A percentile compares a stretch with the other conserved stretches of the same genome.
Conservation (phyloP, 2,113 vertebrate genomes). For the Psammodynastes pulverulentus region DNA sequence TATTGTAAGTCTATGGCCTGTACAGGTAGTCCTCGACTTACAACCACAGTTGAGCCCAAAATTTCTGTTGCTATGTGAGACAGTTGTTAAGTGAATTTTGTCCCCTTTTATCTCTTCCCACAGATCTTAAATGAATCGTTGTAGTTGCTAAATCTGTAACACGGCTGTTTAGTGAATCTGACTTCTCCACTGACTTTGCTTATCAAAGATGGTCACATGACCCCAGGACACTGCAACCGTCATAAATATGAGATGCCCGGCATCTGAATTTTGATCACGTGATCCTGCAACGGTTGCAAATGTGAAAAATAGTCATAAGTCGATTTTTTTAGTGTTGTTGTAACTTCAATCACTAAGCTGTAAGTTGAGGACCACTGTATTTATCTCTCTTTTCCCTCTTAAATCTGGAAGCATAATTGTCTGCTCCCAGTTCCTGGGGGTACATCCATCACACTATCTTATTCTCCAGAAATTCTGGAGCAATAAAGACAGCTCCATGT, state of each 20-base stretch:
- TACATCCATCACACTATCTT: neutral
- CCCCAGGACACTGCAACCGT: no score
- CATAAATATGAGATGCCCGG: no score
- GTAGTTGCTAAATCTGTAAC: neutral
- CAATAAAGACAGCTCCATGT: neutral
- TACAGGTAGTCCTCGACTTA: neutral
- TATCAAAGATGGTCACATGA: neutral
- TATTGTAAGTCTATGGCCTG: no score
- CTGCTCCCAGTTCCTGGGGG: neutral
- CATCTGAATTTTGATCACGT: no score
- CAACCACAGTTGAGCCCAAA: neutral
- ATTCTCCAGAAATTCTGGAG: no score
- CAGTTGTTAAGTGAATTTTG: neutral
- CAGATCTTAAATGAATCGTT: neutral
- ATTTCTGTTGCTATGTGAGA: neutral
- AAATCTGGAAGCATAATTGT: neutral
- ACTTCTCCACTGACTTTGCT: neutral
- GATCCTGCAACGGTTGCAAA: no score
- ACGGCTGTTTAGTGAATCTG: neutral
- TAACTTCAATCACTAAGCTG: neutral
- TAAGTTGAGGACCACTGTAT: neutral
- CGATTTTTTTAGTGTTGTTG: neutral
- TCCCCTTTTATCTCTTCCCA: neutral
- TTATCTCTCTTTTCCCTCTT: neutral
- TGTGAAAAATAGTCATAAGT: no score